Conservation (phyloP, 2,113 vertebrate species). For the Otolemur garnettii region DNA sequence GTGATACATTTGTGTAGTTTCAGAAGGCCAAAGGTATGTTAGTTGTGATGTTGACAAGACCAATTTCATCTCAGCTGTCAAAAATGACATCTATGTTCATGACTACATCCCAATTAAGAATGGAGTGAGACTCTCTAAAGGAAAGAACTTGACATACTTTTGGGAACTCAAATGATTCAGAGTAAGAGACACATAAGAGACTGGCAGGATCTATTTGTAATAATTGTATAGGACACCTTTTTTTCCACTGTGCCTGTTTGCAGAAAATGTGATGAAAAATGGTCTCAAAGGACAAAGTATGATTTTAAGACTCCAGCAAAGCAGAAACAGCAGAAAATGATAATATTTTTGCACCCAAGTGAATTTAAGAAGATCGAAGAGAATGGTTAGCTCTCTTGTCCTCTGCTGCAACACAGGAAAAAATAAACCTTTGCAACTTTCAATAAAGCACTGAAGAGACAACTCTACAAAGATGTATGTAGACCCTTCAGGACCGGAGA, state of each 20-base stretch:
- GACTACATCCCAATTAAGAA: not conserved
- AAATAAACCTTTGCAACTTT: not conserved
- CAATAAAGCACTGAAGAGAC: not conserved
- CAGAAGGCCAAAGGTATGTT: not conserved
- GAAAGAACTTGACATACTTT: not conserved
- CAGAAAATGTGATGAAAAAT: conserved; percentile 18
- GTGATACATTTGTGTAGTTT: not conserved
- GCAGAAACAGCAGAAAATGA: not conserved
- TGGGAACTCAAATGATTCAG: not conserved
- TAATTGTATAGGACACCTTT: not conserved
- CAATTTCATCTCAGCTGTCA: not conserved
- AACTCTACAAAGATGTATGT: not conserved
- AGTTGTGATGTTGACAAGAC: not conserved
- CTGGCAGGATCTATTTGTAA: not conserved
- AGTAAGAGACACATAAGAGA: not conserved
- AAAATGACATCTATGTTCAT: not conserved
- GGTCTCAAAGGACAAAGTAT: not conserved
- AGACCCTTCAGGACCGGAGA: not conserved
- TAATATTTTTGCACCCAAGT: not conserved
- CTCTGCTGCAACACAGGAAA: not conserved
- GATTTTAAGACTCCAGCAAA: conserved; percentile 33
- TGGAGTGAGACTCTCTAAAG: not conserved
- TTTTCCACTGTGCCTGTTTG: not conserved
- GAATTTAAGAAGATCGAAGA: conserved; percentile 14
- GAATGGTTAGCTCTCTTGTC: not conserved